Evolutionary conservation across 2,797 vertebrate genomes (phyloP).

Genomic region (Neomorphus geoffroyi): DNA sequence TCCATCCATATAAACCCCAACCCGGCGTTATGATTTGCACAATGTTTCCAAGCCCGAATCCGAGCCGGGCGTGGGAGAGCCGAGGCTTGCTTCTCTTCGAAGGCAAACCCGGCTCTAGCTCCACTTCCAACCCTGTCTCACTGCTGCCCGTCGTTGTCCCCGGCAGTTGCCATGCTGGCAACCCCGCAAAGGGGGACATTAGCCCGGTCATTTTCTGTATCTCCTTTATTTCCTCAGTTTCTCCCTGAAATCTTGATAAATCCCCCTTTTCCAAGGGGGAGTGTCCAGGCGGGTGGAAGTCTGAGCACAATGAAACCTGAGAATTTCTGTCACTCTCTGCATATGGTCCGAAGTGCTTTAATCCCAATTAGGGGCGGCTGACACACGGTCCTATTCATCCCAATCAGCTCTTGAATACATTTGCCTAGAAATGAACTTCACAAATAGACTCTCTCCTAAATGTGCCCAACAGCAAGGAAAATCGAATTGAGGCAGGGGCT

Average conservation of each 20-base stretch:
- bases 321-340: conserved; percentile 94
- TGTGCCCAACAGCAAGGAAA: conserved; percentile 95
- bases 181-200: conserved; percentile 29
- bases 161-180: conserved; percentile 34
- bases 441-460: conserved; percentile 93
- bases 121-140: background rate
- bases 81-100: background rate
- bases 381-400: conserved; percentile 96
- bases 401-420: conserved; percentile 92
- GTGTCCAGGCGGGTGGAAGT: conserved; percentile 82
- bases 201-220: conserved; percentile 49
- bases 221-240: conserved; percentile 73
- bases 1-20: fast-evolving
- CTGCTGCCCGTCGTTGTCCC: background rate
- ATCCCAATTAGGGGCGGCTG: conserved; percentile 99
- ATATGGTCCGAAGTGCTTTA: conserved; percentile 97
- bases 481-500: conserved; percentile 91
- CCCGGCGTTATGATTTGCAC: background rate
- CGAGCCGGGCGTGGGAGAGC: background rate
- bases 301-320: conserved; percentile 89
- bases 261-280: conserved; percentile 67
- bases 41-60: background rate
- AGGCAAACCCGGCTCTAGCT: background rate
- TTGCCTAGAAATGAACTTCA: conserved; percentile 99
- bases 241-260: conserved; percentile 72